Conservation (phyloP, 2,888 invertebrate genomes). For the Ernsta delagoae region DNA sequence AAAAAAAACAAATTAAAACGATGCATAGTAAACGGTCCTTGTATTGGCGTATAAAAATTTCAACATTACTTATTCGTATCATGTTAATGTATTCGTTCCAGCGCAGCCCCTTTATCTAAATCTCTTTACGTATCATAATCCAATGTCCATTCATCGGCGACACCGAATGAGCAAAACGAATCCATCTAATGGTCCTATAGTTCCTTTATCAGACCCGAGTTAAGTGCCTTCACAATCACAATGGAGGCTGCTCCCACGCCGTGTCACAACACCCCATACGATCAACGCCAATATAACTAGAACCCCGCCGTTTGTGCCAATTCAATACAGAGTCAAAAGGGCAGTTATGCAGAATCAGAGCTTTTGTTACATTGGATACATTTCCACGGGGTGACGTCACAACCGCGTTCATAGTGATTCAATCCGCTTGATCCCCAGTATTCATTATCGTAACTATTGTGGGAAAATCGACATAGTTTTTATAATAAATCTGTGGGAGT, state of each 20-base stretch:
- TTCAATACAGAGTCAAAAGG: conserved; percentile 16
- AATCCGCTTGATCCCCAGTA: conserved; percentile 72
- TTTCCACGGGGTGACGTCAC: conserved; percentile 60
- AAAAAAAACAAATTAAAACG: too few species aligned
- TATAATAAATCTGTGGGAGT: conserved; percentile 82
- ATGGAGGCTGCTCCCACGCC: conserved; percentile 81
- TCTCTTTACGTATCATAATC: conserved; percentile 77
- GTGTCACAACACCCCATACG: conserved; percentile 80
- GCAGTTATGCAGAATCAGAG: conserved; percentile 41
- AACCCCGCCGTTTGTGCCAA: conserved; percentile 45
- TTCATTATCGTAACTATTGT: conserved; percentile 74
- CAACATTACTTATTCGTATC: conserved; percentile 6
- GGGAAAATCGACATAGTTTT: conserved; percentile 79
- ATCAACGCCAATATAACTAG: conserved; percentile 50
- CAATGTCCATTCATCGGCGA: conserved; percentile 76
- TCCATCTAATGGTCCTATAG: conserved; percentile 79
- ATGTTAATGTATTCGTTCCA: conserved; percentile 49
- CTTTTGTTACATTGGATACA: conserved; percentile 54
- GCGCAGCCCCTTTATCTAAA: conserved; percentile 55
- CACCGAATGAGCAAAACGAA: conserved; percentile 82
- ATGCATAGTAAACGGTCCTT: not conserved
- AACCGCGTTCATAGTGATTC: conserved; percentile 63
- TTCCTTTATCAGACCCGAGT: conserved; percentile 78
- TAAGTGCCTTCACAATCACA: conserved; percentile 72
- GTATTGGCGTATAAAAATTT: conserved; percentile 10